Evolutionary conservation across 2,113 vertebrate genomes (phyloP).

Genomic region (Toxotes jaculatrix): DNA sequence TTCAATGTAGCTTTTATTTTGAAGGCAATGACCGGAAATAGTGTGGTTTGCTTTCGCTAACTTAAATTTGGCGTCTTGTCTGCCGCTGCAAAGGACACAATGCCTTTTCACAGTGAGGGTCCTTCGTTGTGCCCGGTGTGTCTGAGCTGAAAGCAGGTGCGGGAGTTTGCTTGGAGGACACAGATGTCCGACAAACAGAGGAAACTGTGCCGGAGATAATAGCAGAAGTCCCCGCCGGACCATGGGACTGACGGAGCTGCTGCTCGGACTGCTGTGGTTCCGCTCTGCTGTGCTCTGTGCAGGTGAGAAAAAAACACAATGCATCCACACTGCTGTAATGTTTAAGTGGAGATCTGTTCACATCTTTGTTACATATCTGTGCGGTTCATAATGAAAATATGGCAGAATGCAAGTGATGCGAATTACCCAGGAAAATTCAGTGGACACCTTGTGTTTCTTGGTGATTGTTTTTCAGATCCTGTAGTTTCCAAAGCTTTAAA

Average conservation of each 20-base stretch:
- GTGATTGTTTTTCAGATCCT: not conserved
- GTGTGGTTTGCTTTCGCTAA: accelerated
- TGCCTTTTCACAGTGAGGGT: not conserved
- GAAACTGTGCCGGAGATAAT: conserved; percentile 26
- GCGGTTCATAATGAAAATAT: not conserved
- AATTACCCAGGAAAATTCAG: not conserved
- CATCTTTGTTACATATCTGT: not conserved
- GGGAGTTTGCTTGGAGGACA: conserved; percentile 8
- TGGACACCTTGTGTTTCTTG: accelerated
- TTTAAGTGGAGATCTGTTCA: not conserved
- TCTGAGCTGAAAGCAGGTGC: conserved; percentile 44
- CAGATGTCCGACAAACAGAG: conserved; percentile 43
- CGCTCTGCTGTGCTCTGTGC: conserved; percentile 62
- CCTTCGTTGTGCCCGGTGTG: not conserved
- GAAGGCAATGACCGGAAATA: conserved; percentile 2
- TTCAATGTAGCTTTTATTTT: conserved; percentile 33
- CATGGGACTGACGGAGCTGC: conserved; percentile 63
- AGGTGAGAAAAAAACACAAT: conserved; percentile 73
- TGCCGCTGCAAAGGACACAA: conserved; percentile 60
- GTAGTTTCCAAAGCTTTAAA: not conserved
- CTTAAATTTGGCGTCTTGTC: conserved; percentile 24
- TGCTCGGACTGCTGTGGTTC: conserved; percentile 68
- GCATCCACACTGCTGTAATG: conserved; percentile 3
- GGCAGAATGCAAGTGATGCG: not conserved
- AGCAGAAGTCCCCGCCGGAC: conserved; percentile 52